Percentiles rank a stretch among this genome's conserved stretches.
Evolutionary conservation across 2,888 invertebrate genomes (phyloP).

Genomic region (Aphodius granarius): DNA sequence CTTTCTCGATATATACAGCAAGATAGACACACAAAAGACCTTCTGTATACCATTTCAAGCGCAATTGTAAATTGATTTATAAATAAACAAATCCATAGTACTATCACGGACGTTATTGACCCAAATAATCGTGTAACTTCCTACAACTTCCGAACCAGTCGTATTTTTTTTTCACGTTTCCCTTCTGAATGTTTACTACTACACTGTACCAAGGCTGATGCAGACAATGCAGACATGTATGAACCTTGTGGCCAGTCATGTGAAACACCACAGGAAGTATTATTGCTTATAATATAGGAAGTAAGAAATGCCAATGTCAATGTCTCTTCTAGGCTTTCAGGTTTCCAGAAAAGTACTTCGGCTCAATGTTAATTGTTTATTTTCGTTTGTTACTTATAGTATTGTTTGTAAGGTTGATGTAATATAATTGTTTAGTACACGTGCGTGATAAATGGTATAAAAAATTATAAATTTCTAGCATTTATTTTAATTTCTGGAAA

Average conservation of each 20-base stretch:
- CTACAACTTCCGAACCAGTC: background rate
- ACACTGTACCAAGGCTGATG: constrained; percentile 14
- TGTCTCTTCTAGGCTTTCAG: background rate
- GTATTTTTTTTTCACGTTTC: background rate
- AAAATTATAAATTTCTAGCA: too few species aligned
- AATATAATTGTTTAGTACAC: background rate
- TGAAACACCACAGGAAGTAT: constrained; percentile 17
- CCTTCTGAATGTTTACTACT: background rate
- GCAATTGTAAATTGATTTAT: background rate
- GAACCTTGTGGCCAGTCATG: constrained; percentile 24
- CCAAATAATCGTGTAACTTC: constrained; percentile 1
- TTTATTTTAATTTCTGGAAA: too few species aligned
- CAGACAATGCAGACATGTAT: background rate
- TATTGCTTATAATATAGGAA: constrained; percentile 8
- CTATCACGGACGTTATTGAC: constrained; percentile 14
- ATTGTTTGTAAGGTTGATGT: background rate
- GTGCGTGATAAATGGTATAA: too few species aligned
- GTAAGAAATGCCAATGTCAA: constrained; percentile 19
- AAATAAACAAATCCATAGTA: background rate
- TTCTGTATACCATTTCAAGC: background rate
- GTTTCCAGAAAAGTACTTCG: background rate
- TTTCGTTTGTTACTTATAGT: background rate
- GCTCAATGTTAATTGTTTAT: background rate
- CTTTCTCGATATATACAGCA: background rate
- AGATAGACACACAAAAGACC: background rate